These are phyloP conservation scores for Holocentrus rufus DNA, from an alignment of 2,797 vertebrate genomes.

Conservation along the genomic window DNA sequence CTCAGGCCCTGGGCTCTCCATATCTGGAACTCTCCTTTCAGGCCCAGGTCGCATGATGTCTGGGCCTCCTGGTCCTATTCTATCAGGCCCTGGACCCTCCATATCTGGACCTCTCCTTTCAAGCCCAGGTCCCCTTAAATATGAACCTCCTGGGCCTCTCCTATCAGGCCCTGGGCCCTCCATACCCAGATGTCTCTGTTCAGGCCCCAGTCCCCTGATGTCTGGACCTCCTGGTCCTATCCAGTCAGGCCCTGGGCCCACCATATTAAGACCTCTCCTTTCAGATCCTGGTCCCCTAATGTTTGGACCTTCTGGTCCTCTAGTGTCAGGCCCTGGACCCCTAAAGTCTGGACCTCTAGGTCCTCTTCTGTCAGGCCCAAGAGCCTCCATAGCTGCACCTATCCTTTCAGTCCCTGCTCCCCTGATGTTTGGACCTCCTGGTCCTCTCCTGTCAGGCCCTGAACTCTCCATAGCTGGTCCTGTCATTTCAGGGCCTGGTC, in stretches of 20 bases:
- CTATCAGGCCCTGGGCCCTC: slow-evolving; percentile 12
- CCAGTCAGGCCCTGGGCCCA: slow-evolving; percentile 22
- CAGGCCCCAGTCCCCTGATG: slow-evolving; percentile 11
- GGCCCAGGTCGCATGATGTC: background rate
- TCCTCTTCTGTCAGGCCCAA: slow-evolving; percentile 29
- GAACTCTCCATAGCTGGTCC: background rate
- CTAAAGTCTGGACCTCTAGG: slow-evolving; percentile 17
- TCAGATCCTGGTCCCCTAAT: slow-evolving; percentile 28
- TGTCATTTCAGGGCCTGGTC: slow-evolving; percentile 7
- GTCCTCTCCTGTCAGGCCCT: background rate
- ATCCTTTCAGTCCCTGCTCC: background rate
- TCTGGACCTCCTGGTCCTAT: slow-evolving; percentile 15
- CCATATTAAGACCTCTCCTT: slow-evolving; percentile 22
- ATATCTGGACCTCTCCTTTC: slow-evolving; percentile 34
- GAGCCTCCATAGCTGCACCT: slow-evolving; percentile 23
- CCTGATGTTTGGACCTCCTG: background rate
- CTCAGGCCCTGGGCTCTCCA: slow-evolving; percentile 3
- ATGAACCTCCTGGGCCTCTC: slow-evolving; percentile 22
- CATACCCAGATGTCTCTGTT: slow-evolving; percentile 10
- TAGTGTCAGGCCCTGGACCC: slow-evolving; percentile 1
- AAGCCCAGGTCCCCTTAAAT: slow-evolving; percentile 28
- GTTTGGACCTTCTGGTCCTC: slow-evolving; percentile 21
- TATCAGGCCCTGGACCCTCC: slow-evolving; percentile 12
- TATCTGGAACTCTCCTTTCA: slow-evolving; percentile 3
- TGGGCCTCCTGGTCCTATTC: slow-evolving; percentile 2